Percentiles rank a stretch among this genome's conserved stretches.
These are phyloP conservation scores for Acanthosoma haemorrhoidale DNA, from an alignment of 2,888 invertebrate species.

Conservation along the genomic window DNA sequence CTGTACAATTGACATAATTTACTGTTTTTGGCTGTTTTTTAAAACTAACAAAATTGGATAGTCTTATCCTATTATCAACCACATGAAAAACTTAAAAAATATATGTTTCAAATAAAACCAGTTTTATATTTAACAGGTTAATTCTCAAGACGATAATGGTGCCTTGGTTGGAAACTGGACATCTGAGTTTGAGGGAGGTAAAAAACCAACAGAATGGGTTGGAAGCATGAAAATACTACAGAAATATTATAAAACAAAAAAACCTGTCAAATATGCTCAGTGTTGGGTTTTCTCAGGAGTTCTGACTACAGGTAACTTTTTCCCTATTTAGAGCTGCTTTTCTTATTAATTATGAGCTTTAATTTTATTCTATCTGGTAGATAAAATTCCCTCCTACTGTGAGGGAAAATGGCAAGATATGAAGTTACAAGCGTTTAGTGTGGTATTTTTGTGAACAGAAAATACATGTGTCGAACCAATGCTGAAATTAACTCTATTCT, in stretches of 20 bases:
- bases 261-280: conserved; percentile 87
- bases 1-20: no score
- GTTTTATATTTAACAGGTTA: conserved; percentile 48
- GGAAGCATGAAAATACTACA: conserved; percentile 82
- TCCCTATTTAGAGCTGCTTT: background rate
- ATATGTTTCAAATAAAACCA: no score
- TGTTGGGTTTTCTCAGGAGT: conserved; percentile 95
- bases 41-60: no score
- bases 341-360: background rate
- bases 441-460: no score
- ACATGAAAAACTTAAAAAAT: no score
- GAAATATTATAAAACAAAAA: conserved; percentile 73
- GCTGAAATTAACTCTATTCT: no score
- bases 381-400: no score
- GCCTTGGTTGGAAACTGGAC: conserved; percentile 84
- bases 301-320: conserved; percentile 65
- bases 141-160: conserved; percentile 81
- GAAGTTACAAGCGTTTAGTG: no score
- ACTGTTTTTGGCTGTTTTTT: no score
- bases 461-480: no score
- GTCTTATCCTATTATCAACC: no score
- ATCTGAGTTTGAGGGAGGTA: conserved; percentile 77
- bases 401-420: no score
- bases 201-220: conserved; percentile 82
- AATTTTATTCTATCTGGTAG: background rate